Evolutionary conservation across 1,140 invertebrate species (phyloP), one percentile per base, ranked within the genome.

Genomic region (Dufourea novaeangliae): DNA sequence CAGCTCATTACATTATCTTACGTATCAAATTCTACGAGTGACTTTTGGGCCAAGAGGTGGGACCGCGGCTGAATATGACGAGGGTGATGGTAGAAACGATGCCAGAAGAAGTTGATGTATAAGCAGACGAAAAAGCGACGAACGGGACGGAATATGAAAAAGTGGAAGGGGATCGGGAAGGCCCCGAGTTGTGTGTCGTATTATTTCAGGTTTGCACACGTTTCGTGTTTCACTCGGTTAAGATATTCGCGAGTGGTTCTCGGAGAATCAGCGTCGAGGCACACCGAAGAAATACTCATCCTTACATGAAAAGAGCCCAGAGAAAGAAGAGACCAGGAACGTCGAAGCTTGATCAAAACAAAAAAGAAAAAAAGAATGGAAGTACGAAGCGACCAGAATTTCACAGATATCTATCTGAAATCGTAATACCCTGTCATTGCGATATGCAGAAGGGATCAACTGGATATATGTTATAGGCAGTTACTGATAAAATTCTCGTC

Each of bases 1-100:
- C 71, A 67, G 70, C 79, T 86, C 85, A 87, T 88, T 88, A 88
- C 82, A 86, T 84, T 87, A 87, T 89, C 86, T 88, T 80, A 81
- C 78, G 86, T 89, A 87, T 88, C 86, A 85, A 82, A 81, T 80
- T 79, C 69, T 70, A 80, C 78, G 80, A 64, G 74, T 62, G 70
- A 17, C 83, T 80, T 62, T 80, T 44, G n/a, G 59, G 63, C 72
- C 68, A 76, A 68, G 56, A 78, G 80, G 69, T 81, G 73, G 59
- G 59, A 62, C 62, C 70, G 46, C 67, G 34, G 73, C 32, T 52
- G 77, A 84, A 73, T 80, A 81, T 84, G 78, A 86, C 62, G 86
- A 82, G 84, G 86, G 86, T 73, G 62, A 86, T 77, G 84, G 78
- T 77, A 67, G 63, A 73, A 41, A 71, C 69, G 70, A 75, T 81